Evolutionary conservation across 1,140 invertebrate species (phyloP).

Genomic region (Pseudoatta argentina): DNA sequence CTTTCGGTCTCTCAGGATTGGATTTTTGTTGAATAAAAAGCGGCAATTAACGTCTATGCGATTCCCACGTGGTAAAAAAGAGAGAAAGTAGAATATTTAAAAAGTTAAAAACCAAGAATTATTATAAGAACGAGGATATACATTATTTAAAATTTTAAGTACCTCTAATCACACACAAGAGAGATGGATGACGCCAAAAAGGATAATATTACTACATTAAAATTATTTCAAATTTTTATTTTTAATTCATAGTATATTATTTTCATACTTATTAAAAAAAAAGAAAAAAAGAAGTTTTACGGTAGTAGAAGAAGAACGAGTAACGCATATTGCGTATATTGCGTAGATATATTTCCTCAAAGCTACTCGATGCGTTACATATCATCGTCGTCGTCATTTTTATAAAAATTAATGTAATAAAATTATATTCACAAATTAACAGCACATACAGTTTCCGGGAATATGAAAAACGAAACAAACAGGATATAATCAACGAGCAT

Average conservation of each 20-base stretch:
- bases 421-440: constrained; percentile 30
- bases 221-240: constrained; percentile 14
- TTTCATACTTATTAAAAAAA: no score
- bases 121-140: not conserved
- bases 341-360: not conserved
- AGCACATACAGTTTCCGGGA: not conserved
- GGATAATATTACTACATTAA: not conserved
- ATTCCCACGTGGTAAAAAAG: constrained; percentile 8
- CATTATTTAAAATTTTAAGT: constrained; percentile 21
- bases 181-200: not conserved
- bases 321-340: no score
- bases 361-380: not conserved
- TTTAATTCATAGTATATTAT: not conserved
- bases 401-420: not conserved
- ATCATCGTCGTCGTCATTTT: not conserved
- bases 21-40: constrained; percentile 49
- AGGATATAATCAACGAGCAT: not conserved
- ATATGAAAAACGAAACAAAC: not conserved
- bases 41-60: constrained; percentile 35
- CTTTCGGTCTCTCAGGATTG: constrained; percentile 41
- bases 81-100: not conserved
- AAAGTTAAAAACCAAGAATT: not conserved
- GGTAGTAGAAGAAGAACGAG: no score
- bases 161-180: not conserved
- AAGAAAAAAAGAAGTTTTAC: no score